Percentiles rank a stretch among this genome's conserved stretches.
Conservation (phyloP, 2,797 vertebrate species). For the Agapornis canus region DNA sequence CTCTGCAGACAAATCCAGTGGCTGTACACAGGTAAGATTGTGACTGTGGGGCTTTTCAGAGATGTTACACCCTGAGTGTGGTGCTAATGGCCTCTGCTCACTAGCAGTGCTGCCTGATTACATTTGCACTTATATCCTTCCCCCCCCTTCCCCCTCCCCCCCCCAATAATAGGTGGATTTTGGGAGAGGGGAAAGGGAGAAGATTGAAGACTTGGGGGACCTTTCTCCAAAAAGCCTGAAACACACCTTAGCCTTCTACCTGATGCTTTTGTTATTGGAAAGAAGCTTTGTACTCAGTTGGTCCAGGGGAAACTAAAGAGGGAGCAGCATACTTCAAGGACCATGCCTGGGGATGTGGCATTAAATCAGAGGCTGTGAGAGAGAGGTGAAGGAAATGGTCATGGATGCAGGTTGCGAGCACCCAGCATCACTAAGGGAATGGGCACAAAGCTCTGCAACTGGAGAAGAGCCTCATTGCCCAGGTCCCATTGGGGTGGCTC, state of each 20-base stretch:
- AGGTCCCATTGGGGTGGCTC: neutral
- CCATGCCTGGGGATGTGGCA: neutral
- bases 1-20: neutral
- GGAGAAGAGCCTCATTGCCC: rapidly evolving
- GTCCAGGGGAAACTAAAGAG: neutral
- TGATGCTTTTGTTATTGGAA: neutral
- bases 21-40: neutral
- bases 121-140: neutral
- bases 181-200: neutral
- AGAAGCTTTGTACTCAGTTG: neutral
- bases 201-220: neutral
- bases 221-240: neutral
- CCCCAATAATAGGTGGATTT: neutral
- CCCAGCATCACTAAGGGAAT: neutral
- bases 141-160: too few species aligned
- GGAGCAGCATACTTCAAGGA: neutral
- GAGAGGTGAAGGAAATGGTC: neutral
- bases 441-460: neutral
- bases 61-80: neutral
- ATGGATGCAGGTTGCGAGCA: neutral
- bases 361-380: neutral
- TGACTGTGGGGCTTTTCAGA: neutral
- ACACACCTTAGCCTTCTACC: neutral
- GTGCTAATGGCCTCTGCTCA: neutral
- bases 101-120: neutral